Base-by-base conservation (phyloP, 2,888 invertebrate genomes). In the Syrphus vitripennis region DNA sequence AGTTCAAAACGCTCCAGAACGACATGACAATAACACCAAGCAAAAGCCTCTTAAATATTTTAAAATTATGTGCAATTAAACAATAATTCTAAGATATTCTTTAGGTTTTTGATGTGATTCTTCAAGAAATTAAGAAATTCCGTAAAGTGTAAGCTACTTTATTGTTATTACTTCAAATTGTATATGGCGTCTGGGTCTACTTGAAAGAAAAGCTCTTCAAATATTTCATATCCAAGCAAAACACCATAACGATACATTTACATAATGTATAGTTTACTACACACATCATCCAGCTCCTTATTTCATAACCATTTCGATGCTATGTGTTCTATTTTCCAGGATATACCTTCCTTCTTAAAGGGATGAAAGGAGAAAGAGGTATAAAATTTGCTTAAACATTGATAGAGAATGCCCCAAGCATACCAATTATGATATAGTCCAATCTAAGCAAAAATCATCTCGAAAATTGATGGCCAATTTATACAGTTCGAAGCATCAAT, bases 401-500 rank as follows among this genome's bases (percentile, higher is more conserved):
- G 65, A 84, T 80, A 31, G 80, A 84, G 45, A 81, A 37, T 61
- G 72, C 84, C 81, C 81, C 81, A 81, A 84, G 84, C 76, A 81
- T 77, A 76, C 84, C 84, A 84, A 84, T 84, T 81, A 84, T 84
- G 76, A 72, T 71, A 61, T 50, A 31, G 42, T 37, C 71, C 76
- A 77, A 81, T 81, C 84, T 84, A 42, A 55, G 76, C 45, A 81
- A 72, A 81, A 72, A 70, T 61, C 59, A 81, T 76, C 67, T 71
- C 40, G 29, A n/a, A 69, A 84, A 81, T 81, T 81, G 84, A 81
- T 81, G 67, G 57, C 50, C 45, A 53, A 40, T 76, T 84, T 76
- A 72, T 69, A 67, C 71, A 84, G 81, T 84, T 50, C 76, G 76
- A 84, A 67, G 76, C 71, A 81, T 84, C 84, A 81, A 81, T 81